Conservation (phyloP, 2,888 invertebrate genomes). For the Ormyrus nitidulus region DNA sequence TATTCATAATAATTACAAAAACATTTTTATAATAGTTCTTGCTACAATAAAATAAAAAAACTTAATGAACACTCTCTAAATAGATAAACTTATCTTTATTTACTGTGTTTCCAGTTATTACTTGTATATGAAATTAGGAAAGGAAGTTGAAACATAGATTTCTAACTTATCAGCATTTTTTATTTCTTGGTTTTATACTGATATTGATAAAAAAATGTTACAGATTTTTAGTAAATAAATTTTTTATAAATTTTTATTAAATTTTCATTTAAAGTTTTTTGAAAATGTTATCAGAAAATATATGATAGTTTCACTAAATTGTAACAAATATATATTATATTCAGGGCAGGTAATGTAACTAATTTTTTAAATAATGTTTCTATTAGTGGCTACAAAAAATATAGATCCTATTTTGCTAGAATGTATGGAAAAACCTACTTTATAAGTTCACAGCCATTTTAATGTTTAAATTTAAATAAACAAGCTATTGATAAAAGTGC, state of each 20-base stretch:
- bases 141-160: background rate
- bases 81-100: conserved; percentile 18
- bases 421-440: background rate
- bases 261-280: too few relatives aligned
- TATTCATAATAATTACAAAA: too few relatives aligned
- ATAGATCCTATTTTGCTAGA: background rate
- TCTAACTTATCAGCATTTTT: background rate
- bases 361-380: too few relatives aligned
- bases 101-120: background rate
- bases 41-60: too few relatives aligned
- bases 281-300: too few relatives aligned
- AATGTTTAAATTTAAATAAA: background rate
- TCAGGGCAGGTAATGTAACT: too few relatives aligned
- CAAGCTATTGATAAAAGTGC: background rate
- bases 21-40: too few relatives aligned
- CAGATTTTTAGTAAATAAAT: too few relatives aligned
- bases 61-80: background rate
- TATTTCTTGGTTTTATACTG: too few relatives aligned
- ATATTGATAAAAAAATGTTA: too few relatives aligned
- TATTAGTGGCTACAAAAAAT: background rate
- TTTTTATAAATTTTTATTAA: too few relatives aligned
- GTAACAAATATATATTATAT: background rate
- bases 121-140: conserved; percentile 10
- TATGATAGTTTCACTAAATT: background rate
- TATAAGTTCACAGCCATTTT: background rate